Base-by-base conservation (phyloP, 2,113 vertebrate genomes). In the Megalops atlanticus region DNA sequence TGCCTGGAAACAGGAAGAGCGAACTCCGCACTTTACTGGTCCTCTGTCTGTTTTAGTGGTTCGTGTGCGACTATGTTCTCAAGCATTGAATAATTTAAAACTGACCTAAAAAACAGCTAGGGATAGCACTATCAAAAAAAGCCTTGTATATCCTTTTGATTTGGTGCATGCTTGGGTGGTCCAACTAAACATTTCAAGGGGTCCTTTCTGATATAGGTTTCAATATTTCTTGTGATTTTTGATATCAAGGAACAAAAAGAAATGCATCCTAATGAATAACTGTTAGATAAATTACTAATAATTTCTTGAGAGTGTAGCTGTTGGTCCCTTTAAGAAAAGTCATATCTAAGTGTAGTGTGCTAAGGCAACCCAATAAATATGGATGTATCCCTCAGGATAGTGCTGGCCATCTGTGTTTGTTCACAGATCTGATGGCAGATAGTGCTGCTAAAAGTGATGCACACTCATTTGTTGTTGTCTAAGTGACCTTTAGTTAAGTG, bases 321-420 rank as follows among this genome's bases (percentile, higher is more conserved):
- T 24, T 18, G 24, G 6, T 24, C 24, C 24, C 18, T 58, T 58
- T 58, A 58, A 58, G 24, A 58, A 58, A 2, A 18, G 24, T 18
- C n/a, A n/a, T 73, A 73, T 4, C 47, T 69, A 72, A 52, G n/a
- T 47, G 14, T 72, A 70, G 24, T 21, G 21, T 35, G 73, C 27
- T 40, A 83, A 73, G 38, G 27, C 43, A 24, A n/a, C 69, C 52
- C 31, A 83, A n/a, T n/a, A 45, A 69, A 83, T 27, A 38, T 35
- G 64, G 58, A 49, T 35, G 33, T 68, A 24, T 54, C 24, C 49
- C 71, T 58, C 72, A 73, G 38, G 40, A 47, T 35, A 82, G 43
- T 35, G 52, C 52, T 58, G 16, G 52, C 18, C 52, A 58, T 58
- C 52, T 58, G 21, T 58, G 52, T 58, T 58, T 58, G 24, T n/a